Percentiles rank a stretch among this genome's conserved stretches.
These are phyloP conservation scores for Scaptodrosophila lebanonensis DNA, from an alignment of 1,140 invertebrate species.

Conservation along the genomic window DNA sequence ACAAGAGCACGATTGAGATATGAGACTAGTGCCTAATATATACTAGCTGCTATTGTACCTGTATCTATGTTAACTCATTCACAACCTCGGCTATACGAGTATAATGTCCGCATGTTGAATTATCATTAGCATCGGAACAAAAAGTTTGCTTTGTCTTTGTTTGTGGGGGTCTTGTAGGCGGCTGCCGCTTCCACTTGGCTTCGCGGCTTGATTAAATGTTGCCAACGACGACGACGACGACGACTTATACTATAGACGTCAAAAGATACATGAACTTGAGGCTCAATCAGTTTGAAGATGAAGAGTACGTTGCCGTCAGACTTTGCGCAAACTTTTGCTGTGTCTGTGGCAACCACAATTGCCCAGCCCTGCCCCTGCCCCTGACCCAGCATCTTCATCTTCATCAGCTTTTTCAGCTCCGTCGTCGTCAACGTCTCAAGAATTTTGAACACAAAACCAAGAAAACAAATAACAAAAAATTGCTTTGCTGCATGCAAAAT, in stretches of 20 bases:
- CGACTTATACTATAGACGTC: neutral
- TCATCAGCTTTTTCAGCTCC: constrained; percentile 1
- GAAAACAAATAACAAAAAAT: constrained; percentile 20
- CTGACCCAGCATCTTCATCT: no score
- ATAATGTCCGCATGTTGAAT: constrained; percentile 29
- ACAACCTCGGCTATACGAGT: neutral
- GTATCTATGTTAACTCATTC: neutral
- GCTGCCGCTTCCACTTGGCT: constrained; percentile 63
- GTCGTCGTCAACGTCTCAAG: constrained; percentile 61
- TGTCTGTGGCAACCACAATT: constrained; percentile 25
- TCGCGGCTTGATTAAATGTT: constrained; percentile 71
- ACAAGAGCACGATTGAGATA: constrained; percentile 7
- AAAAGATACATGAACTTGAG: constrained; percentile 14
- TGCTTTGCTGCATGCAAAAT: constrained; percentile 41
- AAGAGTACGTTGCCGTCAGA: constrained; percentile 14
- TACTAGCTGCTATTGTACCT: constrained; percentile 18
- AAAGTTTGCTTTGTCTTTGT: constrained; percentile 52
- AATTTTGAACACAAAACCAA: constrained; percentile 29
- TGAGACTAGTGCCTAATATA: neutral
- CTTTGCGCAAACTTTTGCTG: neutral
- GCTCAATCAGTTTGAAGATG: constrained; percentile 50
- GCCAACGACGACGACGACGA: constrained; percentile 52
- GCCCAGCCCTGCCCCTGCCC: neutral
- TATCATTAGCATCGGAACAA: constrained; percentile 56
- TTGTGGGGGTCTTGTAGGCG: constrained; percentile 24